phyloP scores from a whole-genome alignment of 1,140 invertebrate genomes.

The Varroa destructor region DNA sequence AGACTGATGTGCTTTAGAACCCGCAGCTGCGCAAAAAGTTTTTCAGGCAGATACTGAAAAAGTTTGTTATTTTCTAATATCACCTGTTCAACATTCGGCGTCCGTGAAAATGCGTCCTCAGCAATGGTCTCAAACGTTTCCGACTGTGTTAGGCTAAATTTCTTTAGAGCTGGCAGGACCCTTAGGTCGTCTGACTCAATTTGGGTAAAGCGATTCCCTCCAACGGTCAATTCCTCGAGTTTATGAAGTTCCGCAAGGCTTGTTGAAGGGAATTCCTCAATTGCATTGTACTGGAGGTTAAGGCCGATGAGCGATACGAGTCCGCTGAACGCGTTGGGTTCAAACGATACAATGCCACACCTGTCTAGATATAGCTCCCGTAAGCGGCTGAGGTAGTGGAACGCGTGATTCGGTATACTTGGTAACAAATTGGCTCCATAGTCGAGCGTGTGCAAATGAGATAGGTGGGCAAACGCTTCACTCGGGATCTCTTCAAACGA shows the following conservation, averaged over 20 bases:
- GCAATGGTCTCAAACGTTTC: constrained; percentile 37
- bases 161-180: constrained; percentile 33
- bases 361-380: constrained; percentile 61
- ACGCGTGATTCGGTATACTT: constrained; percentile 43
- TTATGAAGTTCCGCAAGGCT: constrained; percentile 51
- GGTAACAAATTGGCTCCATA: constrained; percentile 67
- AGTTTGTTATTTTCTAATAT: constrained; percentile 45
- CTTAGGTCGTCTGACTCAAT: constrained; percentile 33
- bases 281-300: constrained; percentile 60
- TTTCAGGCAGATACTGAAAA: constrained; percentile 46
- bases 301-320: constrained; percentile 56
- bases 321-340: constrained; percentile 57
- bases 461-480: constrained; percentile 53
- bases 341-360: constrained; percentile 60
- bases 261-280: constrained; percentile 57
- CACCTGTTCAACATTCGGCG: constrained; percentile 50
- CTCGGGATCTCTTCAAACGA: constrained; percentile 51
- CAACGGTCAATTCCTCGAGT: constrained; percentile 35
- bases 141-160: constrained; percentile 37
- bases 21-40: constrained; percentile 56
- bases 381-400: constrained; percentile 53
- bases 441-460: constrained; percentile 49
- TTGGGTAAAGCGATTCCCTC: constrained; percentile 33
- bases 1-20: constrained; percentile 53
- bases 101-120: constrained; percentile 39